Evolutionary conservation across 2,888 invertebrate genomes (phyloP), one percentile per base, ranked within the genome.

Genomic region (Chalcosyrphus nemorum): DNA sequence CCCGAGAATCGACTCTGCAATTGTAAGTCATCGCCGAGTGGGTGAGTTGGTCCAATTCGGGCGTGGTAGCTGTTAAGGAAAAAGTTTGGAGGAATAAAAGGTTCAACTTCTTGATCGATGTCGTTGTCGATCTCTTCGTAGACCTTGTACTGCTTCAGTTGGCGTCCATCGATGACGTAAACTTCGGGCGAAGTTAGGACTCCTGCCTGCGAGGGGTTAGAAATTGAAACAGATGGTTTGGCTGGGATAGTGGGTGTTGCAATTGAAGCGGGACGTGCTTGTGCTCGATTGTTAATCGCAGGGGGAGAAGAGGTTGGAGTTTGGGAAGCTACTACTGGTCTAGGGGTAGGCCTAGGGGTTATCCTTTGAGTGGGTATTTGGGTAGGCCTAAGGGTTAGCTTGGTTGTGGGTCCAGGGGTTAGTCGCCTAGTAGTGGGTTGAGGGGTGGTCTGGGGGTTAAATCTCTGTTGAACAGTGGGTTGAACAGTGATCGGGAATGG

Each of bases 61-160:
- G 90, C 88, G 2, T 90, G 88, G 32, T 87, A 86, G 45, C 84
- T 87, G 17, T 89, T 88, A 6, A 90, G 86, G 78, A 89, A 89
- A 75, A 89, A 89, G 3, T 86, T 78, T 1, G 86, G 45, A 24
- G 88, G 87, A n/a, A 91, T 86, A 86, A 89, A 91, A 4, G 90
- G 89, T 2, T 87, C 86, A 0, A 88, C 88, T 2, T 78, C 86
- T 35, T 90, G 89, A 2, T 87, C 89, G 54, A 91, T 89, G 45
- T 92, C 92, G 68, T 91, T 91, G 66, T 90, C 89, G 29, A 91
- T 90, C 32, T 89, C 87, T 86, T 92, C 92, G 57, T 91, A 88
- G 24, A 92, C 92, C n/a, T 90, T 89, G 63, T 92, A 92, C 74
- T 92, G 92, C 77, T 91, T 91, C 61, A 92, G 70, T 61, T 90